Conservation (phyloP, 2,797 vertebrate genomes). For the Phrynocephalus forsythii region DNA sequence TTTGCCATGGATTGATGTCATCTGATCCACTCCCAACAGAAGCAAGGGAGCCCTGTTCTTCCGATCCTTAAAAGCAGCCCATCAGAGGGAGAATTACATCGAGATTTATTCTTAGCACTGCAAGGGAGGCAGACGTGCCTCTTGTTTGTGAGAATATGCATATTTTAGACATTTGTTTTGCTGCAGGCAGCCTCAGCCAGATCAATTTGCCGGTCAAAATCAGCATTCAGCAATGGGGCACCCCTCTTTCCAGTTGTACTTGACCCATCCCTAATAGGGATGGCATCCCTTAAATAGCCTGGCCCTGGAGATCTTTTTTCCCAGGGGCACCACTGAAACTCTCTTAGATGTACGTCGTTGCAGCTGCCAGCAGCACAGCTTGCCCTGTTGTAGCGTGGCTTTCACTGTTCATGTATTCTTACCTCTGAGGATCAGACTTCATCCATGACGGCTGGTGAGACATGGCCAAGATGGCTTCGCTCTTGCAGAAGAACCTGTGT, state of each 20-base stretch:
- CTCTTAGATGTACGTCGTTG: neutral
- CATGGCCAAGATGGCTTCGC: neutral
- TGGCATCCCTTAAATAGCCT: neutral
- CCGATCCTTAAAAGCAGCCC: slow-evolving; percentile 60
- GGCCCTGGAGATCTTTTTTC: neutral
- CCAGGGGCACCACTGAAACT: neutral
- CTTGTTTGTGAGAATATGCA: slow-evolving; percentile 47
- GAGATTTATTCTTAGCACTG: slow-evolving; percentile 71
- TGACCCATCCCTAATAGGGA: neutral
- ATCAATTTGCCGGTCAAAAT: neutral
- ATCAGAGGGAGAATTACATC: slow-evolving; percentile 58
- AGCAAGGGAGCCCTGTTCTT: slow-evolving; percentile 58
- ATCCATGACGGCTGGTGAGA: neutral
- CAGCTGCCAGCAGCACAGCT: neutral
- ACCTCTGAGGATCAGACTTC: neutral
- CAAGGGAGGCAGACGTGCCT: slow-evolving; percentile 45
- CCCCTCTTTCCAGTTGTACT: slow-evolving; percentile 26
- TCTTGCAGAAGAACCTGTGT: no score
- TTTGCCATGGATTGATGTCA: slow-evolving; percentile 65
- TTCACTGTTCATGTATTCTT: neutral
- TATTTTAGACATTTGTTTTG: slow-evolving; percentile 23
- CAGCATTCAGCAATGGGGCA: neutral
- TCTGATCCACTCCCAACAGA: slow-evolving; percentile 66
- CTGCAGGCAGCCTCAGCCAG: neutral
- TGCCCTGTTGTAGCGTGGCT: neutral